Conservation (phyloP, 2,113 vertebrate genomes). For the Capreolus pygargus region DNA sequence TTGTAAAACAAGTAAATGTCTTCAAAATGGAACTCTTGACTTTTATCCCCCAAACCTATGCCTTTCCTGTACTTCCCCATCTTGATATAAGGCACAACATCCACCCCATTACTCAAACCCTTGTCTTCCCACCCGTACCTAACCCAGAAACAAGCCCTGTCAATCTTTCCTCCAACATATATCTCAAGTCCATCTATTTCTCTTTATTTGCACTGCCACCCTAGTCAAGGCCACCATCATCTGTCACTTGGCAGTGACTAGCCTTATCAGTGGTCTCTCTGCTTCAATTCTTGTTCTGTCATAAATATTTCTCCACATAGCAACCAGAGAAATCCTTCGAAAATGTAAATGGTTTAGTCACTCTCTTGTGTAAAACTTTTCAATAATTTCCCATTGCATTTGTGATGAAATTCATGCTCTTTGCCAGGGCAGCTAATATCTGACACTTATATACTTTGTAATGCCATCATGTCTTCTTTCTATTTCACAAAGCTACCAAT, state of each 20-base stretch:
- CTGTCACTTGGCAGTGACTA: neutral
- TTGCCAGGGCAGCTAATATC: neutral
- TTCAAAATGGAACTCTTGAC: neutral
- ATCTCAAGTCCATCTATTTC: neutral
- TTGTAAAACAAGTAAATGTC: neutral
- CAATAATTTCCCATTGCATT: neutral
- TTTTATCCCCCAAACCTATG: neutral
- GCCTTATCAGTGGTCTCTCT: neutral
- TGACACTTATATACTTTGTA: neutral
- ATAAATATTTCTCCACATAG: neutral
- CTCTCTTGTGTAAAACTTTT: conserved; percentile 1
- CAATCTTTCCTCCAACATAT: neutral
- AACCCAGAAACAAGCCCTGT: neutral
- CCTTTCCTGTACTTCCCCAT: neutral
- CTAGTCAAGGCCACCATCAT: neutral
- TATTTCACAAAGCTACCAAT: neutral
- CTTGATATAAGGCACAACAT: neutral
- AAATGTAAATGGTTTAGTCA: neutral
- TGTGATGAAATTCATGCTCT: neutral
- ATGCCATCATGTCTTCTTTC: neutral
- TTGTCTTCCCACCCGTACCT: neutral
- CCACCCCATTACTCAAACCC: neutral
- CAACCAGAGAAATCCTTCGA: neutral
- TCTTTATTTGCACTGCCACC: neutral
- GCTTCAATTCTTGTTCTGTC: neutral